A percentile compares a stretch with the other conserved stretches of the same genome.
Evolutionary conservation across 2,113 vertebrate genomes (phyloP).

Genomic region (Saccopteryx leptura): DNA sequence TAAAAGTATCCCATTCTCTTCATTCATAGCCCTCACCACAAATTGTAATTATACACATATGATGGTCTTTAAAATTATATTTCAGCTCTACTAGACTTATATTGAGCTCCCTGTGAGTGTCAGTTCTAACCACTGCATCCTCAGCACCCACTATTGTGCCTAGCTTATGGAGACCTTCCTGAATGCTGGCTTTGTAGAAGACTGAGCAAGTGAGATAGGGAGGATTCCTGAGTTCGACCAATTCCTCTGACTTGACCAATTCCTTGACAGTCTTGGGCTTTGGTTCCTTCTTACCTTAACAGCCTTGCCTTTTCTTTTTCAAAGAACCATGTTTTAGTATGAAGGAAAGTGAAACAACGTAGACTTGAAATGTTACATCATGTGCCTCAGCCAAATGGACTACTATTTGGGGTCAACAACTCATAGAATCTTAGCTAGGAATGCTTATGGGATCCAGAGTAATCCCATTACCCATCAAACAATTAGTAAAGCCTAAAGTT

Average conservation of each 20-base stretch:
- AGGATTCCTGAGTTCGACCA: background rate
- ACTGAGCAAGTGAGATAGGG: background rate
- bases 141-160: background rate
- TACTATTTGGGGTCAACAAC: background rate
- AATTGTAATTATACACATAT: background rate
- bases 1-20: background rate
- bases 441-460: background rate
- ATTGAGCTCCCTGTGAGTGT: background rate
- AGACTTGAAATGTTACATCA: background rate
- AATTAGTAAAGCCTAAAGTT: background rate
- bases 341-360: background rate
- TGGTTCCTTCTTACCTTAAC: background rate
- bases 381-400: background rate
- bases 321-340: background rate
- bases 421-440: background rate
- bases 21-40: background rate
- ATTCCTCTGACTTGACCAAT: background rate
- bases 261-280: background rate
- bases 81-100: background rate
- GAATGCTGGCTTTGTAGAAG: accelerated
- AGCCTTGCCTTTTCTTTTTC: background rate
- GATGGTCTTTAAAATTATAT: background rate
- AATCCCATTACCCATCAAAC: background rate
- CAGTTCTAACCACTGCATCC: background rate
- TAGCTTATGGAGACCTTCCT: background rate